Base-by-base conservation (phyloP, 2,888 invertebrate genomes). In the Archips crataeganus region DNA sequence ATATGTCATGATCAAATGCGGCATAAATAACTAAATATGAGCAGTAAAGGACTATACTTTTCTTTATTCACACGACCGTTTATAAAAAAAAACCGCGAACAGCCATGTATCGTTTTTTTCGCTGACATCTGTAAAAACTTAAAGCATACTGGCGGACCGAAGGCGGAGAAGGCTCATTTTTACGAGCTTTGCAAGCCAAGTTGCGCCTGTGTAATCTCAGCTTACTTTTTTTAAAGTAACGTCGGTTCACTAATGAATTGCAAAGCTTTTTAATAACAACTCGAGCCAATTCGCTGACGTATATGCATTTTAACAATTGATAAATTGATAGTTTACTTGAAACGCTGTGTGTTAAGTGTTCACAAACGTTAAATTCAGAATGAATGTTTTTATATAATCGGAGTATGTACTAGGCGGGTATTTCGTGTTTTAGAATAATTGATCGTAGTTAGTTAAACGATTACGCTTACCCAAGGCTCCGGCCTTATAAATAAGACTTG, bases 401-500 rank as follows among this genome's bases (percentile, higher is more conserved):
- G 73, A 75, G 70, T 65, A 60, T 62, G 61, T 54, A 77, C 65
- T 60, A 77, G 71, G 82, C 86, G 87, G 85, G 85, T 87, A 84
- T 83, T 82, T 84, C 81, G 80, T 83, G 73, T 75, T 78, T 77
- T 84, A 83, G 80, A 65, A 79, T 80, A 86, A 85, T 85, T 82
- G 82, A 82, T 81, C 77, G 77, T 91, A 92, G 90, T 91, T 92
- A 92, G 92, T 89, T 84, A 84, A 93, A 93, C 87, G 90, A 93
- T 91, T 92, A 93, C 93, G 93, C 93, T 93, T 93, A 93, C 87
- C 84, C 83, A 91, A 87, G 85, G 77, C 75, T 74, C 74, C 82
- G 86, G 89, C 93, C 93, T 91, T 91, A 85, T 87, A 87, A 89
- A 90, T 91, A 92, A 93, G 93, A 93, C 92, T 93, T 92, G 78